Conservation (phyloP, 2,113 vertebrate genomes). For the Struthidea cinerea region DNA sequence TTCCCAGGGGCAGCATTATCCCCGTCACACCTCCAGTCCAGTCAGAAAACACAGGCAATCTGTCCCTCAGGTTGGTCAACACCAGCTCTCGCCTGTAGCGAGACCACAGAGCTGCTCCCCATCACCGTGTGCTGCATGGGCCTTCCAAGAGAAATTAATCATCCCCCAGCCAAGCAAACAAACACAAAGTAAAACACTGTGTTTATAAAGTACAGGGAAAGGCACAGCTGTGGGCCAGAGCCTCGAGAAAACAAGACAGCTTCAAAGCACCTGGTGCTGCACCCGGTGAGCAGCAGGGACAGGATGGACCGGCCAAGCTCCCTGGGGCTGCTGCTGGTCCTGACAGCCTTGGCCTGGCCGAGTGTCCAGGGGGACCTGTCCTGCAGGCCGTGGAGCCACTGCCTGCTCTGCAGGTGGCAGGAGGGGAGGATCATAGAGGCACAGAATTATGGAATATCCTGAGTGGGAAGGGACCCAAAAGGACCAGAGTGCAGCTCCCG, state of each 20-base stretch:
- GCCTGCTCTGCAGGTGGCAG: neutral
- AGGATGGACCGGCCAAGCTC: neutral
- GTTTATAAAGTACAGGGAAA: neutral
- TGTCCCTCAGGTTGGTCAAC: neutral
- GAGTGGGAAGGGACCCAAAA: no score
- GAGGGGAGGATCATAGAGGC: neutral
- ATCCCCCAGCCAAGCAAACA: neutral
- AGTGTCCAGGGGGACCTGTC: fast-evolving
- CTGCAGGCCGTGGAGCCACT: neutral
- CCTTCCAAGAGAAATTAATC: conserved; percentile 14
- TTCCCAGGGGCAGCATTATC: neutral
- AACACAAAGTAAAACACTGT: neutral
- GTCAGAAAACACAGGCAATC: neutral
- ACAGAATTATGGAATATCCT: neutral
- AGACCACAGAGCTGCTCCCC: neutral
- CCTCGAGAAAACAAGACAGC: neutral
- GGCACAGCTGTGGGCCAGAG: neutral
- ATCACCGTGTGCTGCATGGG: fast-evolving
- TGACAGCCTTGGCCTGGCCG: fast-evolving
- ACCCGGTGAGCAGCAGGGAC: neutral
- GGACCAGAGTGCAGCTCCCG: fast-evolving
- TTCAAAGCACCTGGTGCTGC: neutral
- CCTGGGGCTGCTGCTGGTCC: neutral
- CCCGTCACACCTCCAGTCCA: neutral
- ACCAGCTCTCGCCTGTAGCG: fast-evolving